These are phyloP conservation scores for Peromyscus eremicus DNA, from an alignment of 2,797 vertebrate genomes.

Conservation along the genomic window DNA sequence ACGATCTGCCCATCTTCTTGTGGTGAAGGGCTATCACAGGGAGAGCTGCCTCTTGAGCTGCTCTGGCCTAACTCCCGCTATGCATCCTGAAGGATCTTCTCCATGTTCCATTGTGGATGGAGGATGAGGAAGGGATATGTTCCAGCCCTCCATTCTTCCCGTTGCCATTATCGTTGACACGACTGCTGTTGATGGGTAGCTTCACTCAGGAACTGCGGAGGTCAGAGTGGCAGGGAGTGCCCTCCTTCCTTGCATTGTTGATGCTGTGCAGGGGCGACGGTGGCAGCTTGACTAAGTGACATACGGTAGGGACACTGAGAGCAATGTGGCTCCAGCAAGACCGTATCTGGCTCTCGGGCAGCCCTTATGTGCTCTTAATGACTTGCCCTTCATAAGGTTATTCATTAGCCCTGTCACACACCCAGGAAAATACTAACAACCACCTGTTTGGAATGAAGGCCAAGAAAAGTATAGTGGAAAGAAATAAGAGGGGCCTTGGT, in stretches of 20 bases:
- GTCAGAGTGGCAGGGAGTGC: not conserved
- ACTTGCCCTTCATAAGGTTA: not conserved
- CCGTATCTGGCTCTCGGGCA: not conserved
- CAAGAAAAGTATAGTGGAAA: not conserved
- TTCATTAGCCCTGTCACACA: not conserved
- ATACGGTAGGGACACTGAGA: not conserved
- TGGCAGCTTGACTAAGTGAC: not conserved
- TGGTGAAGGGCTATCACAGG: slow-evolving; percentile 91
- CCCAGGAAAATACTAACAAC: not conserved
- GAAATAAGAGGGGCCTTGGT: not conserved
- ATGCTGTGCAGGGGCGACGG: not conserved
- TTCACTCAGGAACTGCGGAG: slow-evolving; percentile 96
- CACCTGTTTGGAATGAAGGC: not conserved
- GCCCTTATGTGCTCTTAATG: not conserved
- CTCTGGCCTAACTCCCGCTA: slow-evolving; percentile 97
- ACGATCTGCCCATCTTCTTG: not conserved
- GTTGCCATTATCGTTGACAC: slow-evolving; percentile 84
- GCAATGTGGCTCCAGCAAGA: not conserved
- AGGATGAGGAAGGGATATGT: slow-evolving; percentile 96
- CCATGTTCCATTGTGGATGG: slow-evolving; percentile 98
- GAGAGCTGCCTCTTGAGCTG: slow-evolving; percentile 92
- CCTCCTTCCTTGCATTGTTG: not conserved
- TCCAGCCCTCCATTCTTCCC: slow-evolving; percentile 94
- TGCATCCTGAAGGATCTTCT: slow-evolving; percentile 97
- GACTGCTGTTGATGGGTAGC: slow-evolving; percentile 93